Evolutionary conservation across 2,113 vertebrate genomes (phyloP).

Genomic region (Cyprinodon brontotheroides): DNA sequence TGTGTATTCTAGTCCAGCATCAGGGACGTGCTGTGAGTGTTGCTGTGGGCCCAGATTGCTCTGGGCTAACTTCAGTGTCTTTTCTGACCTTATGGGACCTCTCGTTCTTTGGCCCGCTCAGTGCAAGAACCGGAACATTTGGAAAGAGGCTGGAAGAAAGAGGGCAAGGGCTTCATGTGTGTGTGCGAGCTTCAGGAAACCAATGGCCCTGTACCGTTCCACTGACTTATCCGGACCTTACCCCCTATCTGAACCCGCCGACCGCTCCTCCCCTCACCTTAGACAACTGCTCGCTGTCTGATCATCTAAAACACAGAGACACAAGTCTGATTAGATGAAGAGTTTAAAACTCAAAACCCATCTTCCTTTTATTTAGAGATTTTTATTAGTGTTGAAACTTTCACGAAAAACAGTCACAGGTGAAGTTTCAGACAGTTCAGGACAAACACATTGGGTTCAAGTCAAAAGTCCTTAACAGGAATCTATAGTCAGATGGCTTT

Average conservation of each 20-base stretch:
- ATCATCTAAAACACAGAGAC: background rate
- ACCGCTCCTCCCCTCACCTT: constrained; percentile 19
- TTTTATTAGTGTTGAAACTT: too few species aligned
- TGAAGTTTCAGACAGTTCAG: background rate
- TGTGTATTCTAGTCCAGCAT: background rate
- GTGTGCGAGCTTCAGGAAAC: constrained; percentile 81
- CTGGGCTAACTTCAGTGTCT: constrained; percentile 56
- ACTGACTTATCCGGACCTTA: constrained; percentile 90
- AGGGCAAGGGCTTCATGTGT: constrained; percentile 73
- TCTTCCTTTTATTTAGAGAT: too few species aligned
- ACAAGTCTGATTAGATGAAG: background rate
- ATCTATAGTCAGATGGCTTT: background rate
- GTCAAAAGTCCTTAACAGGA: too few species aligned
- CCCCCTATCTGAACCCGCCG: constrained; percentile 63
- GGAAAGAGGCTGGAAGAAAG: constrained; percentile 62
- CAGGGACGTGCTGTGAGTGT: constrained; percentile 30
- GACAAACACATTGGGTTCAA: background rate
- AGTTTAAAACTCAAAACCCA: background rate
- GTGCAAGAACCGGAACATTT: constrained; percentile 72
- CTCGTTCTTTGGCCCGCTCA: constrained; percentile 7
- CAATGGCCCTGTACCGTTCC: constrained; percentile 85
- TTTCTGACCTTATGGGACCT: constrained; percentile 57
- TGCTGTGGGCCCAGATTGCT: constrained; percentile 44
- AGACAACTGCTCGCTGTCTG: background rate
- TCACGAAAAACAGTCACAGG: background rate